These are phyloP conservation scores for Hylomyscus alleni DNA, from an alignment of 2,797 vertebrate species.

Conservation along the genomic window DNA sequence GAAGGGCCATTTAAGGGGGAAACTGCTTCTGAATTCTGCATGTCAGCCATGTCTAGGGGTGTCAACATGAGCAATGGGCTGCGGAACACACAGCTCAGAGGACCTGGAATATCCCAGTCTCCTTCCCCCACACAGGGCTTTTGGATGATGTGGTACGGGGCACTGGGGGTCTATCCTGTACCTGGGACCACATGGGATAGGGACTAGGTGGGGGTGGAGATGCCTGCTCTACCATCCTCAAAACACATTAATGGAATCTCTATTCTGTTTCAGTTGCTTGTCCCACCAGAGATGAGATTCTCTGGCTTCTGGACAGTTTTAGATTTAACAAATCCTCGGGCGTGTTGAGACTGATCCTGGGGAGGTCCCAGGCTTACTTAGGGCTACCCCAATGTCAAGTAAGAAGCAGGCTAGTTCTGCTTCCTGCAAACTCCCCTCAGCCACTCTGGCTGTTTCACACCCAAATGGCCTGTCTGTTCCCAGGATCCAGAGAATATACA, in stretches of 20 bases:
- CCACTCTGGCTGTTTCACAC: not conserved
- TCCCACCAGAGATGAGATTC: not conserved
- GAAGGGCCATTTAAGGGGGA: not conserved
- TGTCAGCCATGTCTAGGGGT: not conserved
- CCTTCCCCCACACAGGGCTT: not conserved
- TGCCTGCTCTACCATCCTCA: not conserved
- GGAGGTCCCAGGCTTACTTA: not conserved
- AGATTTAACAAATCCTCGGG: not conserved
- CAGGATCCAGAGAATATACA: not conserved
- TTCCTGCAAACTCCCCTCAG: not conserved
- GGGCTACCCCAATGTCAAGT: not conserved
- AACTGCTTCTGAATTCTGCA: not conserved
- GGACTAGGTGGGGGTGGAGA: not conserved
- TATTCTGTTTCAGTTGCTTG: not conserved
- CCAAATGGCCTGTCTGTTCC: not conserved
- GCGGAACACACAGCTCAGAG: rapidly evolving
- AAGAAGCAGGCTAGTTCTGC: not conserved
- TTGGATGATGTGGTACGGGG: not conserved
- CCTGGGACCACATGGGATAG: not conserved
- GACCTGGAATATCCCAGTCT: not conserved
- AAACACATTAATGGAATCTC: not conserved
- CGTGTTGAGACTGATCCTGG: not conserved
- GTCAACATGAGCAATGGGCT: not conserved
- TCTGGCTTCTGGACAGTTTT: not conserved
- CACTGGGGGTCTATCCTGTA: not conserved